Percentiles rank a stretch among this genome's conserved stretches.
Evolutionary conservation across 2,113 vertebrate genomes (phyloP).

Genomic region (Eudyptes chrysolophus): DNA sequence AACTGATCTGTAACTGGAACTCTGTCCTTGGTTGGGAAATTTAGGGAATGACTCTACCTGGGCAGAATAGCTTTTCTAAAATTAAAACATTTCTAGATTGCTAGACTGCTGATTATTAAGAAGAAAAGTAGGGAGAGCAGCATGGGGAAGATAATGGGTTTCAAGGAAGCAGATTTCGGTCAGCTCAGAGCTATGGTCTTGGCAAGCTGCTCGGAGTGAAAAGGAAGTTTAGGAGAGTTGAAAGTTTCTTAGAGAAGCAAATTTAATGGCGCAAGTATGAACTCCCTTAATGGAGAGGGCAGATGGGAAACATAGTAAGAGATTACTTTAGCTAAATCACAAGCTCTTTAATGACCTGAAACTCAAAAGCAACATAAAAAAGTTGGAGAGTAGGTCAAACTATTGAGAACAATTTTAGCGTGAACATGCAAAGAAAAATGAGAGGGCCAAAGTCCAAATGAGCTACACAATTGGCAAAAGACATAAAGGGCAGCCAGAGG

Average conservation of each 20-base stretch:
- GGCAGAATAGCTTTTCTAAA: not conserved
- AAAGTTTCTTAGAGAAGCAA: conserved; percentile 18
- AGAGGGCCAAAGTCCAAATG: conserved; percentile 33
- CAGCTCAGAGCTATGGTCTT: not conserved
- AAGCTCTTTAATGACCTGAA: conserved; percentile 1
- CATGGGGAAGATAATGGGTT: not conserved
- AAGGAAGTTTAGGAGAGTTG: not conserved
- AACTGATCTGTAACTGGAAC: not conserved
- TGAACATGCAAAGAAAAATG: conserved; percentile 32
- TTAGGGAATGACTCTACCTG: not conserved
- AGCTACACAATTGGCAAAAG: conserved; percentile 43
- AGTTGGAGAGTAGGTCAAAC: not conserved
- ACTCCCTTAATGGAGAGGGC: conserved; percentile 41
- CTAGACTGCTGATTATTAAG: not conserved
- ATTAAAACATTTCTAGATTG: not conserved
- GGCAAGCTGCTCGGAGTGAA: not conserved
- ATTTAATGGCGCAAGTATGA: not conserved
- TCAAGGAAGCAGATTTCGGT: not conserved
- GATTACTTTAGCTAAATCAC: conserved; percentile 4
- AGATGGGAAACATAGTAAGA: conserved; percentile 30
- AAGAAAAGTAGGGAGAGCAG: not conserved
- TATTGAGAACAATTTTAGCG: conserved; percentile 1
- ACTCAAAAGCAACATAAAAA: conserved; percentile 42
- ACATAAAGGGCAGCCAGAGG: conserved; percentile 10
- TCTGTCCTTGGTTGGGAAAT: not conserved